phyloP scores from a whole-genome alignment of 2,797 vertebrate genomes.

The Sebastes miniatus region DNA sequence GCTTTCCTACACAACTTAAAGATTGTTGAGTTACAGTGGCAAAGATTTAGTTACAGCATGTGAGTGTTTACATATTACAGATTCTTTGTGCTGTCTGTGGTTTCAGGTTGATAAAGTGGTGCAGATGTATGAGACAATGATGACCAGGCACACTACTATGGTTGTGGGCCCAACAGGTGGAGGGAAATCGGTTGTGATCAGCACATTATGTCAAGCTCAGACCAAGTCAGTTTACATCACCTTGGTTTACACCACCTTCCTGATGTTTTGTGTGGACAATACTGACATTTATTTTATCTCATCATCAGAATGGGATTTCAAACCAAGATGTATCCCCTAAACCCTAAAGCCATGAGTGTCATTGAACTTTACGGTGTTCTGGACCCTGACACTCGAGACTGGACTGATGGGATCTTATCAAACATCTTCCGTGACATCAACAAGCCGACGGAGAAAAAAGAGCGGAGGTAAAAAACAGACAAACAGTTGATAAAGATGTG shows the following conservation, averaged over 20 bases:
- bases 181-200: slow-evolving; percentile 97
- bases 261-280: not conserved
- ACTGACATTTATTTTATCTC: slow-evolving; percentile 17
- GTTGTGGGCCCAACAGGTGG: slow-evolving; percentile 96
- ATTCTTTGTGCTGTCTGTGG: slow-evolving; percentile 7
- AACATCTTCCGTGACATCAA: slow-evolving; percentile 98
- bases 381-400: slow-evolving; percentile 92
- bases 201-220: slow-evolving; percentile 93
- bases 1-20: not conserved
- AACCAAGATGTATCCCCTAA: slow-evolving; percentile 91
- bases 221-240: slow-evolving; percentile 81
- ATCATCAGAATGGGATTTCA: slow-evolving; percentile 86
- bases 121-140: slow-evolving; percentile 98
- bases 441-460: slow-evolving; percentile 93
- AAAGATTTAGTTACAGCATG: not conserved
- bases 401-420: slow-evolving; percentile 97
- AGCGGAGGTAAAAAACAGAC: slow-evolving; percentile 83
- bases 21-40: not conserved
- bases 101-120: slow-evolving; percentile 97
- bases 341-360: slow-evolving; percentile 96
- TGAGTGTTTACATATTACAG: not conserved
- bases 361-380: slow-evolving; percentile 95
- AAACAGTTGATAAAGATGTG: not conserved
- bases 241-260: not conserved
- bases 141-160: slow-evolving; percentile 97